Percentiles rank a stretch among this genome's conserved stretches.
Conservation (phyloP, 2,797 vertebrate species). For the Myiotriccus ornatus region DNA sequence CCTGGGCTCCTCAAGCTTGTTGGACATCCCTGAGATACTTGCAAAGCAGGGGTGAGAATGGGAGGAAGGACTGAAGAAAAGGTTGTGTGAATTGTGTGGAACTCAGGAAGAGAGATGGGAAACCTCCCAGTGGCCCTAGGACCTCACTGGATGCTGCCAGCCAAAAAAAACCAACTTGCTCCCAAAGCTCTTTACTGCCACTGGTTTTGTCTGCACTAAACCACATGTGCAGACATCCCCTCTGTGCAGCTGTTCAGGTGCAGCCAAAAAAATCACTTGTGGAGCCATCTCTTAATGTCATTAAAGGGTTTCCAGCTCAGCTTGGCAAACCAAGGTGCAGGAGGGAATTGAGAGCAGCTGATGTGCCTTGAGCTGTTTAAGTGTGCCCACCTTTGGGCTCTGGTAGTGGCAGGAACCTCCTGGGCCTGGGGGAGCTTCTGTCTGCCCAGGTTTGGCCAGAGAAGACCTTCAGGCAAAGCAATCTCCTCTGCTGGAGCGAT, state of each 20-base stretch:
- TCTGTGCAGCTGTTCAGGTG: background rate
- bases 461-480: background rate
- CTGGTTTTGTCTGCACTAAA: background rate
- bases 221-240: background rate
- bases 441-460: background rate
- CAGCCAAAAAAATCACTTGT: background rate
- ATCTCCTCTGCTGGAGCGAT: background rate
- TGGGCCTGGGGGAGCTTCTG: background rate
- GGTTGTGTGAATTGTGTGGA: background rate
- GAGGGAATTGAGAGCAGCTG: background rate
- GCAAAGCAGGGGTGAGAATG: background rate
- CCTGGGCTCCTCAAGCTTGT: background rate
- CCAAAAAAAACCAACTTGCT: accelerated
- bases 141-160: background rate
- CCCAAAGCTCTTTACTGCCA: background rate
- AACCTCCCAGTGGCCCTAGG: background rate
- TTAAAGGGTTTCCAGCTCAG: background rate
- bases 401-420: background rate
- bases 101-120: background rate
- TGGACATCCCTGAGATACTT: background rate
- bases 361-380: background rate
- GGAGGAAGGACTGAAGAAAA: background rate
- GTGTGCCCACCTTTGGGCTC: background rate
- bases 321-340: background rate
- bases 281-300: background rate